Percentiles rank a stretch among this genome's conserved stretches.
Conservation (phyloP, 2,888 invertebrate genomes). For the Dolomedes plantarius region DNA sequence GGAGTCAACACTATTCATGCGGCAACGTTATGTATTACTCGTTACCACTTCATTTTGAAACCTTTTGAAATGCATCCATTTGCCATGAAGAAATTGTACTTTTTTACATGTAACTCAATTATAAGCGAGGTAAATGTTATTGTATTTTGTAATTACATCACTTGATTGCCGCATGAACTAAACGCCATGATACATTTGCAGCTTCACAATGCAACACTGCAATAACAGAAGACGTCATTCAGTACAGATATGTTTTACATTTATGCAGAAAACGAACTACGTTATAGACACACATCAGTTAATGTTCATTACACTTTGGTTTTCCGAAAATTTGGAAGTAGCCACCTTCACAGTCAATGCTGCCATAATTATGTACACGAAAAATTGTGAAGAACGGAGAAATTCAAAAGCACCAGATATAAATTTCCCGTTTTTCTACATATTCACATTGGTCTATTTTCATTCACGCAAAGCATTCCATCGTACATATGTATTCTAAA, state of each 20-base stretch:
- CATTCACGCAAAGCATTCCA: slow-evolving; percentile 3
- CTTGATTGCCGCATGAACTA: background rate
- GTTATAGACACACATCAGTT: slow-evolving; percentile 59
- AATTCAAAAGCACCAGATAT: slow-evolving; percentile 59
- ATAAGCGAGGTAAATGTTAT: too few species aligned
- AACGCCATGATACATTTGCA: slow-evolving; percentile 22
- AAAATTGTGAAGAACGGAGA: slow-evolving; percentile 33
- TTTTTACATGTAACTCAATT: background rate
- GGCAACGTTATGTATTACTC: background rate
- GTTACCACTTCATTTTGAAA: background rate
- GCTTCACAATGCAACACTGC: slow-evolving; percentile 69
- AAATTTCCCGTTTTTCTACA: slow-evolving; percentile 25
- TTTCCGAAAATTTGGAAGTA: slow-evolving; percentile 40
- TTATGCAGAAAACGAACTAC: slow-evolving; percentile 70
- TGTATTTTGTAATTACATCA: background rate
- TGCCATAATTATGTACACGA: slow-evolving; percentile 53
- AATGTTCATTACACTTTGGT: slow-evolving; percentile 44
- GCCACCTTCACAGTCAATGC: slow-evolving; percentile 38
- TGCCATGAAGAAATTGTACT: background rate
- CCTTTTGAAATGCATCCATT: background rate
- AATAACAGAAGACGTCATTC: slow-evolving; percentile 56
- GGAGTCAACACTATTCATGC: background rate
- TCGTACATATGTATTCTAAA: slow-evolving; percentile 8
- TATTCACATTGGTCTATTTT: slow-evolving; percentile 23
- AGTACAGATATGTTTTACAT: slow-evolving; percentile 69